Percentiles rank a stretch among this genome's conserved stretches.
These are phyloP conservation scores for Dermatophagoides farinae DNA, from an alignment of 1,140 invertebrate species.

Conservation along the genomic window DNA sequence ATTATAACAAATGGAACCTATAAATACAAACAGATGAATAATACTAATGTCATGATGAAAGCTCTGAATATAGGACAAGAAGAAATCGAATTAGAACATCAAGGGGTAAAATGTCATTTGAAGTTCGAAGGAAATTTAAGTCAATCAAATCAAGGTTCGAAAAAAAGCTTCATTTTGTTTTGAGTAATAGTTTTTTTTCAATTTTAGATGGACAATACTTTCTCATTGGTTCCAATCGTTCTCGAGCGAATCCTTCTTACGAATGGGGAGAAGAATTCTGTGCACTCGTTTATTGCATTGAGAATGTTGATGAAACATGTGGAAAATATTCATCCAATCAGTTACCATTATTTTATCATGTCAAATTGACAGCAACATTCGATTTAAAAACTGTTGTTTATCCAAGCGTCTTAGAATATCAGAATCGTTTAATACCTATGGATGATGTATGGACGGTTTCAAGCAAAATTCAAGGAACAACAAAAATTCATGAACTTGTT, in stretches of 20 bases:
- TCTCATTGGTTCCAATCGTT: background rate
- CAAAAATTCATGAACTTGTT: too few species aligned
- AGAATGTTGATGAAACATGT: background rate
- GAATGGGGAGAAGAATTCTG: slow-evolving; percentile 12
- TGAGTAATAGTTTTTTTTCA: background rate
- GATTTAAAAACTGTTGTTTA: background rate
- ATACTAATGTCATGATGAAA: background rate
- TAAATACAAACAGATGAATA: background rate
- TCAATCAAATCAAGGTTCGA: too few species aligned
- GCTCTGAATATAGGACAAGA: slow-evolving; percentile 4
- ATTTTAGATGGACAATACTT: slow-evolving; percentile 1
- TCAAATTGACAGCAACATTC: slow-evolving; percentile 1
- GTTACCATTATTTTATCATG: background rate
- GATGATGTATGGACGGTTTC: too few species aligned
- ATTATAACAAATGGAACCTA: background rate
- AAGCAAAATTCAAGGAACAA: too few species aligned
- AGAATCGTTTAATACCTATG: background rate
- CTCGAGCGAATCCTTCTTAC: background rate
- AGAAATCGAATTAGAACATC: slow-evolving; percentile 4
- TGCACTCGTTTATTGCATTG: slow-evolving; percentile 11
- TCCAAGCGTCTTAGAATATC: background rate
- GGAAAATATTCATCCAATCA: background rate
- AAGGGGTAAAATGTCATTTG: slow-evolving; percentile 15
- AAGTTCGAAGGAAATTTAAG: background rate
- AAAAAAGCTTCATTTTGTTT: background rate